Percentiles rank a stretch among this genome's conserved stretches.
Evolutionary conservation across 2,113 vertebrate genomes (phyloP).

Genomic region (Lamprologus sp.): DNA sequence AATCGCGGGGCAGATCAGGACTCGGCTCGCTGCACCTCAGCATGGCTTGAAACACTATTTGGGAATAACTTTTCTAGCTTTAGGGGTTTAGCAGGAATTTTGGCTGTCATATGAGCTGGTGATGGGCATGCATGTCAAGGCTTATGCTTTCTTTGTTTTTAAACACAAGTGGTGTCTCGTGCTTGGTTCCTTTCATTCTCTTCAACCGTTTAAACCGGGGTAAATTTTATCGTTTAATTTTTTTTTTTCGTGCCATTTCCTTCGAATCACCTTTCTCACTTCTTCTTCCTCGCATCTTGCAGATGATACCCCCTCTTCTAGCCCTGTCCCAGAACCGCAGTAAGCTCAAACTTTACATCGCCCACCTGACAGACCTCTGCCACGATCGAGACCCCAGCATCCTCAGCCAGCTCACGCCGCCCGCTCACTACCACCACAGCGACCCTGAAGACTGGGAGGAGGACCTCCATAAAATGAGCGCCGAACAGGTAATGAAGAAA

Average conservation of each 20-base stretch:
- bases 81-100: not conserved
- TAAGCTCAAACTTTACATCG: conserved; percentile 94
- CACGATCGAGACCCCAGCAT: conserved; percentile 90
- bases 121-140: not conserved
- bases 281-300: not conserved
- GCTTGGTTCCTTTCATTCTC: not conserved
- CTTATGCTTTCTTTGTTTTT: not conserved
- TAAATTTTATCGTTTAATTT: not conserved
- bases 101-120: not conserved
- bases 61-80: not conserved
- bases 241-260: not conserved
- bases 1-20: not conserved
- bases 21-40: fast-evolving
- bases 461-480: conserved; percentile 85
- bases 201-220: not conserved
- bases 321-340: conserved; percentile 93
- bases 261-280: not conserved
- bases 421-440: conserved; percentile 81
- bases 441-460: conserved; percentile 84
- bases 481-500: conserved; percentile 73
- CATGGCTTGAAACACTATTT: not conserved
- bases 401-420: conserved; percentile 83
- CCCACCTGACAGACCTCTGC: conserved; percentile 90
- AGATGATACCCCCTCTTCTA: conserved; percentile 93
- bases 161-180: not conserved